phyloP scores from a whole-genome alignment of 2,888 invertebrate species.

The Leptura quadrifasciata region DNA sequence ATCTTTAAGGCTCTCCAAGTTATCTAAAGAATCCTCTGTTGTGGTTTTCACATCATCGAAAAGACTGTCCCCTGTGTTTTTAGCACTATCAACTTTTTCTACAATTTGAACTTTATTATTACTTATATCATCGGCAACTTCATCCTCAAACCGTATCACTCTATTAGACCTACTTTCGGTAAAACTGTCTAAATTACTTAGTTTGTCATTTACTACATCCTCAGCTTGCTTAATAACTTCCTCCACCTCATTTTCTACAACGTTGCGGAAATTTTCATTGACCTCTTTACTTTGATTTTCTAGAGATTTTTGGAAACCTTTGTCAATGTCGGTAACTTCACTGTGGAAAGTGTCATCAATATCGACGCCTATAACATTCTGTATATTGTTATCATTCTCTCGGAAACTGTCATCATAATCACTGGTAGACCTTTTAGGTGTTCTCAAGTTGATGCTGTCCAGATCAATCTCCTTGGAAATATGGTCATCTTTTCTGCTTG shows the following conservation, averaged over 20 bases:
- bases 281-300: conserved; percentile 3
- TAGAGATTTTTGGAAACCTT: not conserved
- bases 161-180: conserved; percentile 47
- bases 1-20: conserved; percentile 69
- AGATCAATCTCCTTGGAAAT: conserved; percentile 69
- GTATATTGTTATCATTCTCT: conserved; percentile 20
- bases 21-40: conserved; percentile 71
- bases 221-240: conserved; percentile 70
- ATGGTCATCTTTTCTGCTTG: conserved; percentile 72
- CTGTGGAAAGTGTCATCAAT: not conserved
- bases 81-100: conserved; percentile 67
- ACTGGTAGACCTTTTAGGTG: conserved; percentile 57
- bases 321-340: conserved; percentile 40
- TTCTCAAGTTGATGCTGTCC: conserved; percentile 64
- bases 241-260: conserved; percentile 65
- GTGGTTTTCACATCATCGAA: conserved; percentile 69
- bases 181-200: conserved; percentile 46
- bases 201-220: conserved; percentile 68
- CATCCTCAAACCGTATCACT: conserved; percentile 66
- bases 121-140: conserved; percentile 64
- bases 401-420: conserved; percentile 54
- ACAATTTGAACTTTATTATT: conserved; percentile 68
- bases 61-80: conserved; percentile 66
- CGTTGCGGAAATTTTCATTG: conserved; percentile 27
- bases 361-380: conserved; percentile 16